phyloP scores from a whole-genome alignment of 2,113 vertebrate species.

The Microtus ochrogaster region DNA sequence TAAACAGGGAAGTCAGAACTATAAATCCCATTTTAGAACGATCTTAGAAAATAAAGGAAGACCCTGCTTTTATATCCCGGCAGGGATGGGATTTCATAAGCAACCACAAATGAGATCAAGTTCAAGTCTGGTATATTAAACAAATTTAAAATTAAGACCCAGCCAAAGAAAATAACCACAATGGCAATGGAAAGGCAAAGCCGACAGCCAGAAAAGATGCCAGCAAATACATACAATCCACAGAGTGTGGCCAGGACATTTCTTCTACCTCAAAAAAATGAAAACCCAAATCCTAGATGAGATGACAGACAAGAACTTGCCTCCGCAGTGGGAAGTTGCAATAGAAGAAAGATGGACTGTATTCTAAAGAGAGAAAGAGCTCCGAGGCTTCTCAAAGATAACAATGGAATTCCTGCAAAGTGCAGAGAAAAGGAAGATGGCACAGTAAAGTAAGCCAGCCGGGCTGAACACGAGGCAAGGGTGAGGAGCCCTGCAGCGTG shows the following conservation, averaged over 20 bases:
- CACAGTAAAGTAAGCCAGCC: too few species aligned
- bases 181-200: background rate
- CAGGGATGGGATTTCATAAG: constrained; percentile 25
- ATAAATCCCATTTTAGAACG: background rate
- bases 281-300: background rate
- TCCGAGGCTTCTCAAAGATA: background rate
- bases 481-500: background rate
- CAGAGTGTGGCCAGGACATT: background rate
- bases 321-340: background rate
- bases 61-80: background rate
- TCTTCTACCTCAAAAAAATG: background rate
- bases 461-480: background rate
- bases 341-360: background rate
- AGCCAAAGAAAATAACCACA: background rate
- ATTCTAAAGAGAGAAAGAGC: background rate
- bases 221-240: background rate
- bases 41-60: background rate
- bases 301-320: background rate
- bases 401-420: background rate
- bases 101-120: constrained; percentile 43
- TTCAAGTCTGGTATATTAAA: background rate
- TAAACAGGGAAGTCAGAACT: constrained; percentile 33
- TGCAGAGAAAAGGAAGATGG: background rate
- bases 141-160: constrained; percentile 50
- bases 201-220: background rate